Percentiles rank a stretch among this genome's conserved stretches.
Conservation (phyloP, 2,797 vertebrate species). For the Emydoidea blandingii region DNA sequence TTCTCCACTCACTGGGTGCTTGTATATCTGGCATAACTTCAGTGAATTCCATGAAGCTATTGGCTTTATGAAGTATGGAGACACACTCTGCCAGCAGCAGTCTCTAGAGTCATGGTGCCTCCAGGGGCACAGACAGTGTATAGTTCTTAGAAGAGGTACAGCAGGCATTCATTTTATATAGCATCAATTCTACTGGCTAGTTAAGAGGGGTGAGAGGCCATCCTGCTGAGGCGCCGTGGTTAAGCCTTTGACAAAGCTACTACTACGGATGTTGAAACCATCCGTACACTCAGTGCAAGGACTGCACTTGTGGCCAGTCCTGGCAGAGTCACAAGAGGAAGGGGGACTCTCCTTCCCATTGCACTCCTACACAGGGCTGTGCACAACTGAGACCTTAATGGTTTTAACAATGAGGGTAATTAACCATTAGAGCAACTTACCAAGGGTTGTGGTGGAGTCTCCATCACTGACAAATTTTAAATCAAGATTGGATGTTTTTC, state of each 20-base stretch:
- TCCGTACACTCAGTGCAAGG: neutral
- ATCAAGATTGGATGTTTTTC: too few species aligned
- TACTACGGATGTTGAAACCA: neutral
- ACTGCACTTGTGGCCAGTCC: fast-evolving
- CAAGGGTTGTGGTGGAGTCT: too few species aligned
- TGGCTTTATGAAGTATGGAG: fast-evolving
- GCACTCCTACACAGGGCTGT: neutral
- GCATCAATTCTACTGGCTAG: fast-evolving
- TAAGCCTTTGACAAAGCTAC: neutral
- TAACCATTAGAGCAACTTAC: too few species aligned
- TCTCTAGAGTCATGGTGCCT: neutral
- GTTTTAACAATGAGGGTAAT: neutral
- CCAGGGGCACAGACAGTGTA: neutral
- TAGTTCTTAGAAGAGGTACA: neutral
- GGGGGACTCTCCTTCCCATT: neutral
- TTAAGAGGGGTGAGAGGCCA: neutral
- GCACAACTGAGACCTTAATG: neutral
- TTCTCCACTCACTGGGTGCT: neutral
- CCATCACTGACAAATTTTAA: too few species aligned
- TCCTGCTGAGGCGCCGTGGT: neutral
- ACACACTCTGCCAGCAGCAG: neutral
- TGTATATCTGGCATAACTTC: neutral
- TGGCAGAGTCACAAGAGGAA: too few species aligned
- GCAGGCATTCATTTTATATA: neutral
- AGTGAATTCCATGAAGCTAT: neutral